These are phyloP conservation scores for Coreoperca whiteheadi DNA, from an alignment of 2,113 vertebrate genomes.

Conservation along the genomic window DNA sequence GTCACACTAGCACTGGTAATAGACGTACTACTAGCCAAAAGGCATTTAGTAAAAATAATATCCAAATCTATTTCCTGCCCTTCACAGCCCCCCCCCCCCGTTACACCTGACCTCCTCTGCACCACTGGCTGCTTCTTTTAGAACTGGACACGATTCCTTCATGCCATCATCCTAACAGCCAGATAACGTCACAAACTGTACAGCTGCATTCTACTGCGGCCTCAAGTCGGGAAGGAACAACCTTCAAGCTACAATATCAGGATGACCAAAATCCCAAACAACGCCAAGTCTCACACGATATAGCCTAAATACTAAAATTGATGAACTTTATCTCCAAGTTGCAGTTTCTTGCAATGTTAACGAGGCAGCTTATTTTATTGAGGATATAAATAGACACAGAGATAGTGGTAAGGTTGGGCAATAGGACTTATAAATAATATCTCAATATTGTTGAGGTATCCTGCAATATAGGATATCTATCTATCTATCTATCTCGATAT, in stretches of 20 bases:
- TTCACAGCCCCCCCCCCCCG: neutral
- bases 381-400: neutral
- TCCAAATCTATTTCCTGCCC: conserved; percentile 23
- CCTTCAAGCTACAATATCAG: neutral
- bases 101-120: conserved; percentile 16
- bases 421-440: no score
- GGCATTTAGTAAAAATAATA: conserved; percentile 31
- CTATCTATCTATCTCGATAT: no score
- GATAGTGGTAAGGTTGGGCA: no score
- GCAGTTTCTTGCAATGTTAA: neutral
- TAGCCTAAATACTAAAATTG: neutral
- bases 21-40: conserved; percentile 6
- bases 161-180: neutral
- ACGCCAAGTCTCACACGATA: neutral
- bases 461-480: no score
- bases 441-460: no score
- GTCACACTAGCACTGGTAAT: neutral
- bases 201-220: neutral
- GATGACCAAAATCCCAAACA: neutral
- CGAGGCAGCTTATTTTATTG: neutral
- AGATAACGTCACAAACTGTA: neutral
- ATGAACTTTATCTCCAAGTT: neutral
- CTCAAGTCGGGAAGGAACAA: neutral
- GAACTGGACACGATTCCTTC: neutral
- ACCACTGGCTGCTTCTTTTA: neutral